Conservation (phyloP, 2,888 invertebrate genomes). For the Agrochola circellaris region DNA sequence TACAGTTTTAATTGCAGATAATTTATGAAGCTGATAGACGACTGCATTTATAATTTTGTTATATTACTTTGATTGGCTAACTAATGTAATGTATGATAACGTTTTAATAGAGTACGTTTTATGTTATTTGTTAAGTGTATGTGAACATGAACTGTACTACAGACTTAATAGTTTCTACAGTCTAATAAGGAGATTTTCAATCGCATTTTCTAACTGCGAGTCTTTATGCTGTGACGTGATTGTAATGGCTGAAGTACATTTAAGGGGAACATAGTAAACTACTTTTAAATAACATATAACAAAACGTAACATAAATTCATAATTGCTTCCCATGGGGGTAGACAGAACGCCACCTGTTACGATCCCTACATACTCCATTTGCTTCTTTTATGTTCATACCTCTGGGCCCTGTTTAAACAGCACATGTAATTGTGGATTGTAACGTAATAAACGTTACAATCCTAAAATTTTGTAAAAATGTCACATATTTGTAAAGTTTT, state of each 20-base stretch:
- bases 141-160: conserved; percentile 11
- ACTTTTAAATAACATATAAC: not conserved
- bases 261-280: not conserved
- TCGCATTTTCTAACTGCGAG: not conserved
- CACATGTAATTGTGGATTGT: no score
- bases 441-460: no score
- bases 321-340: no score
- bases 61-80: conserved; percentile 36
- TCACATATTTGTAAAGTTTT: no score
- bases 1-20: conserved; percentile 72
- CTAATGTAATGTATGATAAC: conserved; percentile 33
- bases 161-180: not conserved
- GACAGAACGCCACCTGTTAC: no score
- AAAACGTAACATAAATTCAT: no score
- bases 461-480: no score
- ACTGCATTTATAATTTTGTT: conserved; percentile 47
- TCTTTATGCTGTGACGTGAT: not conserved
- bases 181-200: not conserved
- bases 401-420: no score
- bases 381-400: no score
- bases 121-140: conserved; percentile 19
- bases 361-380: no score
- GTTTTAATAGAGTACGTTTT: conserved; percentile 21
- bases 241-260: no score
- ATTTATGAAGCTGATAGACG: conserved; percentile 39